Base-by-base conservation (phyloP, 2,888 invertebrate genomes). In the Eupithecia subfuscata region DNA sequence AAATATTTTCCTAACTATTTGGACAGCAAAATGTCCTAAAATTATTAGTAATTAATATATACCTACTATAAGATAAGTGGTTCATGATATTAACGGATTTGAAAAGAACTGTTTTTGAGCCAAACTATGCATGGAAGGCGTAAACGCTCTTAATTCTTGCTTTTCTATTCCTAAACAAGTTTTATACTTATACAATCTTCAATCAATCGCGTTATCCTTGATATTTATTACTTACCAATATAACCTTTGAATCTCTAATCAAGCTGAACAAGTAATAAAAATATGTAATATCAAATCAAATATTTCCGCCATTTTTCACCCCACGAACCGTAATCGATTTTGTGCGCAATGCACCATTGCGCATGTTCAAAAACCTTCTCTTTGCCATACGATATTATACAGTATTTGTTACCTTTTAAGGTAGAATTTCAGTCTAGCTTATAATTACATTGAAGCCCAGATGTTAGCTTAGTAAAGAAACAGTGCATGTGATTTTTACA, bases 251-350 rank as follows among this genome's bases (percentile, higher is more conserved):
- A 60, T 60, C 60, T 60, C 14, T 45, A 68, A 43, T 43, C 43
- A 40, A 68, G 68, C 9, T 43, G 16, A 74, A 76, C 45, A 70
- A 70, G 52, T 70, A 68, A 73, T 80, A 76, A 77, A 79, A 67
- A 75, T 40, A 67, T 37, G 65, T 75, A 75, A 78, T 75, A 74
- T 75, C 75, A 80, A 87, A 84, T 82, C 76, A 85, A 85, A 88
- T 86, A 88, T 92, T 94, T 91, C 94, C 94, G 94, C 94, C 93
- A 90, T 88, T 88, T 82, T 86, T 82, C 85, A 84, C 87, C 84
- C 89, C 91, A 90, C 89, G 89, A 90, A 91, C 89, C 89, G 89
- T 87, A 92, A 94, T 94, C 94, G 92, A 94, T 94, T 94, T 88
- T 84, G 81, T 95, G 94, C 94, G 94, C 94, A 92, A 88, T 92